Conservation (phyloP, 1,140 invertebrate species). For the Drosophila subpulchrella region DNA sequence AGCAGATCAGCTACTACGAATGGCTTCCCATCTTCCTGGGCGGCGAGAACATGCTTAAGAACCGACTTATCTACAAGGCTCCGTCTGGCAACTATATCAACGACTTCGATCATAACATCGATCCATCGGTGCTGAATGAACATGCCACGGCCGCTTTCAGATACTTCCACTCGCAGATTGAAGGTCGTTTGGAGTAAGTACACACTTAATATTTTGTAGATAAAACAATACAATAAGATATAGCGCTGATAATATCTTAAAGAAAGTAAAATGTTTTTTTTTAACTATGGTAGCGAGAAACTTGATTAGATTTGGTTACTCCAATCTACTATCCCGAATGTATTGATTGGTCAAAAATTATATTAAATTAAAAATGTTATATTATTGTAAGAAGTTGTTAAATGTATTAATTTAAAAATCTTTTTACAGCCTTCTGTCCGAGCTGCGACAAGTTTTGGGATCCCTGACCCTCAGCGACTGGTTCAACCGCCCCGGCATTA, state of each 20-base stretch:
- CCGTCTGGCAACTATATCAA: slow-evolving; percentile 89
- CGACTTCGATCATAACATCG: slow-evolving; percentile 93
- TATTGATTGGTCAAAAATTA: too few species aligned
- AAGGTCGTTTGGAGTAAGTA: slow-evolving; percentile 91
- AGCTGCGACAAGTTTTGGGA: slow-evolving; percentile 86
- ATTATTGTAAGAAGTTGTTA: too few species aligned
- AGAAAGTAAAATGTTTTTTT: too few species aligned
- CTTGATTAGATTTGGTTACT: too few species aligned
- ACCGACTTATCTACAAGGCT: slow-evolving; percentile 89
- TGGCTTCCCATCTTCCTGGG: slow-evolving; percentile 93
- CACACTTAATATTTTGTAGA: too few species aligned
- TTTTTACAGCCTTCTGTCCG: slow-evolving; percentile 87
- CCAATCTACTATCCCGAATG: too few species aligned
- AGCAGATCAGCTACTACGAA: slow-evolving; percentile 95
- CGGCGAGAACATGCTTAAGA: slow-evolving; percentile 88
- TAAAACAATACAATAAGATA: too few species aligned
- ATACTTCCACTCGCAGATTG: slow-evolving; percentile 94
- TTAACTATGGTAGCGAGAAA: too few species aligned
- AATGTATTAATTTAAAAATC: background rate
- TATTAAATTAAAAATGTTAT: too few species aligned
- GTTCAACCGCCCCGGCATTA: slow-evolving; percentile 89
- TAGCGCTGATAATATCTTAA: too few species aligned
- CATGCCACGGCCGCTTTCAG: slow-evolving; percentile 94
- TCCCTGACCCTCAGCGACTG: slow-evolving; percentile 90
- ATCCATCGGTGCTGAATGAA: slow-evolving; percentile 93